Conservation (phyloP, 1,140 invertebrate species). For the Hermetia illucens region DNA sequence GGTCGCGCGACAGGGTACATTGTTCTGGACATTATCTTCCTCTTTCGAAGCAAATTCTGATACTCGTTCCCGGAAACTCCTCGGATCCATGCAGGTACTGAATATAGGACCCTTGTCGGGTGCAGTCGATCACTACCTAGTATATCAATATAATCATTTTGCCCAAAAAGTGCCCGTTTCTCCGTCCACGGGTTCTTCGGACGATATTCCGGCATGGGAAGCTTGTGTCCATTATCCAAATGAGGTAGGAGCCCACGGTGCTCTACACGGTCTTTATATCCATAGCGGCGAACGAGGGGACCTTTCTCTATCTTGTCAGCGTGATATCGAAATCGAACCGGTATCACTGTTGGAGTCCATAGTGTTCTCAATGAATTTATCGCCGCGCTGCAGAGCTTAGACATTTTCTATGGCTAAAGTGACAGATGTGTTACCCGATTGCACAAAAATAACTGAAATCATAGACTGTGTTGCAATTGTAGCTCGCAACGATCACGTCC, state of each 20-base stretch:
- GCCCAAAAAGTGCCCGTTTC: slow-evolving; percentile 72
- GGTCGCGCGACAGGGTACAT: slow-evolving; percentile 45
- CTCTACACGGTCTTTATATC: slow-evolving; percentile 52
- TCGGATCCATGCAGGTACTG: slow-evolving; percentile 71
- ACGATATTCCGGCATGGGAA: slow-evolving; percentile 47
- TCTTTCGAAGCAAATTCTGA: slow-evolving; percentile 58
- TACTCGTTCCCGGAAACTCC: slow-evolving; percentile 81
- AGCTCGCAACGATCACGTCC: too few species aligned
- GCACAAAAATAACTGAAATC: too few species aligned
- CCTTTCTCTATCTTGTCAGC: slow-evolving; percentile 46
- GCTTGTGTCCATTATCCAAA: slow-evolving; percentile 29
- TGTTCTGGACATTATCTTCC: slow-evolving; percentile 43
- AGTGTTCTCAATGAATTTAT: too few species aligned
- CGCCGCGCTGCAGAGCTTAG: too few species aligned
- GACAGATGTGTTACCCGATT: too few species aligned
- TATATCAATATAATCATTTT: slow-evolving; percentile 96
- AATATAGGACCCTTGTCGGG: slow-evolving; percentile 68
- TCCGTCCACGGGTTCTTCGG: slow-evolving; percentile 60
- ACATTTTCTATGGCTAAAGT: too few species aligned
- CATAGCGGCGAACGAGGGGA: slow-evolving; percentile 46
- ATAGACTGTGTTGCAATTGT: too few species aligned
- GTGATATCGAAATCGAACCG: slow-evolving; percentile 48
- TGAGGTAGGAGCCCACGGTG: slow-evolving; percentile 54
- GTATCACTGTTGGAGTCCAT: too few species aligned
- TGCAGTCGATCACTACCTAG: slow-evolving; percentile 68